Evolutionary conservation across 2,113 vertebrate species (phyloP), one percentile per base, ranked within the genome.

Genomic region (Protobothrops flavoviridis): DNA sequence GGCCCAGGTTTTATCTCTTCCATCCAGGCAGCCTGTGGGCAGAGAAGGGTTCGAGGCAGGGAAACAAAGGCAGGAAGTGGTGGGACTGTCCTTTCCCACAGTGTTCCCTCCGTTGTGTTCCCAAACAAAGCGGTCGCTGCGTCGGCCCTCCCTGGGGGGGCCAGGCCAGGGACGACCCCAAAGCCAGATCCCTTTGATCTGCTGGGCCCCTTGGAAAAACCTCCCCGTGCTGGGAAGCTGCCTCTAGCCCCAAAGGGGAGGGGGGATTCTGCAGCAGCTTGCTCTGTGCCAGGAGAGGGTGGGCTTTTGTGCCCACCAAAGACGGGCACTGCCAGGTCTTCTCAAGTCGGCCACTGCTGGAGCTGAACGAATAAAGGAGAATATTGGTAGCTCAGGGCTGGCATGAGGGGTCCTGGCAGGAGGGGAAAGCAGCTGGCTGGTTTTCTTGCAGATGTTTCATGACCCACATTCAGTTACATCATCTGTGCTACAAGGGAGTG

Each of bases 11-110:
- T 94, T 92, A 94, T 92, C 91, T 94, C 74, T n/a, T 7, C 7
- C 23, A 20, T 29, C 53, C 93, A 94, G 91, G 87, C 91, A 53
- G 90, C 53, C 6, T 11, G 45, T 43, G 45, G 15, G 5, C 26
- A 53, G 85, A 7, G 1, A 20, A 53, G 43, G 61, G 10, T 13
- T 3, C 57, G 5, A 9, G 20, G 26, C 15, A 24, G 23, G 50
- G 90, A 74, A 89, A 92, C 91, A 92, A 92, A 86, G 17, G 91
- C 10, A 94, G 93, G 91, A 94, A 92, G 56, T 20, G 1, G 43
- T 20, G 8, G 0, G 5, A 1, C 1, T 4, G 48, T 87, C 56
- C 87, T 55, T 89, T 89, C 55, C 53, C 69, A 64, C 45, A 33
- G 13, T 45, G 20, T 57, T n/a, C 10, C 1, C 53, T 10, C 17